Base-by-base conservation (phyloP, 92 coral and sea anemone species). In the Porites evermanni region DNA sequence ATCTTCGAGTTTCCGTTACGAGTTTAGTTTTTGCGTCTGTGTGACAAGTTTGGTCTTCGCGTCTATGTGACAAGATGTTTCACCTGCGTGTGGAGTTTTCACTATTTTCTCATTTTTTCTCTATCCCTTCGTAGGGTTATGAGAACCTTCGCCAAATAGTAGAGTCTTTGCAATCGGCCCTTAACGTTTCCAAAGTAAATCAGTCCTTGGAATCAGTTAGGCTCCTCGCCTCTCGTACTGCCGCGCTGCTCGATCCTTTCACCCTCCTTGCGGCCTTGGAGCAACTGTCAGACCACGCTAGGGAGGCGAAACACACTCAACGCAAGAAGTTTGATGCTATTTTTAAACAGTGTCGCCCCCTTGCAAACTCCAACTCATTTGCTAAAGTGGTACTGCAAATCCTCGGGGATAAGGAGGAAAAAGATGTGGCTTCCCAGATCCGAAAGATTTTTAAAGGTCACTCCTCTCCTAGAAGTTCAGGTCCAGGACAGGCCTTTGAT, bases 361-460 rank as follows among this genome's bases (percentile, higher is more conserved):
- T 75, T 18, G 79, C 67, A 60, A 53, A 60, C 44, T 52, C 17
- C 63, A 53, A 53, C 24, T 53, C 26, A 10, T 64, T 75, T 18
- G 79, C 79, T n/a, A 13, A 75, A 60, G 77, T 75, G 32, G 88
- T 85, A 17, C 69, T 65, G 20, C 76, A 64, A 71, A 59, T 75
- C 44, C 67, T 85, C 3, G 77, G 88, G 32, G 77, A 75, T 61
- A 75, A 75, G 67, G 88, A 75, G 82, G 60, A 84, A 63, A 75
- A 53, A 74, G 74, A 85, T 38, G 83, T 85, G 6, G 81, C 88
- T 11, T 12, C 20, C 52, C 83, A 85, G 60, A 85, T 85, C 76
- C 88, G 79, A 19, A 85, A 85, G 75, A 59, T 75, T 47, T 24
- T 75, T 47, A 75, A 75, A 47, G 79, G 63, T 19, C 14, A 23